These are phyloP conservation scores for Labeo rohita DNA, from an alignment of 2,113 vertebrate species.

Conservation along the genomic window DNA sequence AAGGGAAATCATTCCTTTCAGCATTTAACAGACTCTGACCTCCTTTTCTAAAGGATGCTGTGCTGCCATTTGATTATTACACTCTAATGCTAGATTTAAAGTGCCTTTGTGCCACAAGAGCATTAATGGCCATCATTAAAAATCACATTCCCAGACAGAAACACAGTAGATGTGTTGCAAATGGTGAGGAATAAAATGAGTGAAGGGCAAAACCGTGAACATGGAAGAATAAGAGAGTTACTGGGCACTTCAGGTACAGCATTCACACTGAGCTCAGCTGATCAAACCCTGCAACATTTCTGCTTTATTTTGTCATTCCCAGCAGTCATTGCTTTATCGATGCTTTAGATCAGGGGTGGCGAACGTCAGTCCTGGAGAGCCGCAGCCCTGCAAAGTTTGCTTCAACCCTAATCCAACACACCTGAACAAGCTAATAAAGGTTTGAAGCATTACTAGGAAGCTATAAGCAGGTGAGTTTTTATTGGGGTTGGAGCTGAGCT, in stretches of 20 bases:
- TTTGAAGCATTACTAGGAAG: too few species aligned
- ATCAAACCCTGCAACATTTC: background rate
- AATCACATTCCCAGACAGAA: slow-evolving; percentile 3
- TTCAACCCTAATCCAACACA: too few species aligned
- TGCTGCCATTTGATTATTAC: slow-evolving; percentile 27
- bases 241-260: background rate
- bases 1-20: slow-evolving; percentile 38
- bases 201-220: background rate
- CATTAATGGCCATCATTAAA: slow-evolving; percentile 39
- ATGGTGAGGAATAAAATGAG: background rate
- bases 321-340: too few species aligned
- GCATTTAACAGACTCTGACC: slow-evolving; percentile 24
- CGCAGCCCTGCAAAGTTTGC: too few species aligned
- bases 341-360: too few species aligned
- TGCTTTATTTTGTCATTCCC: too few species aligned
- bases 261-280: background rate
- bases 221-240: background rate
- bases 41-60: slow-evolving; percentile 23
- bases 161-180: slow-evolving; percentile 1
- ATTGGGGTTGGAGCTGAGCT: too few species aligned
- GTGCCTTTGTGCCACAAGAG: slow-evolving; percentile 12
- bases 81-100: slow-evolving; percentile 27
- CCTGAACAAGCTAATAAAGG: too few species aligned
- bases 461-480: too few species aligned
- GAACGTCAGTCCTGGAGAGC: too few species aligned